phyloP scores from a whole-genome alignment of 1,140 invertebrate species.

The Papilio helenus region DNA sequence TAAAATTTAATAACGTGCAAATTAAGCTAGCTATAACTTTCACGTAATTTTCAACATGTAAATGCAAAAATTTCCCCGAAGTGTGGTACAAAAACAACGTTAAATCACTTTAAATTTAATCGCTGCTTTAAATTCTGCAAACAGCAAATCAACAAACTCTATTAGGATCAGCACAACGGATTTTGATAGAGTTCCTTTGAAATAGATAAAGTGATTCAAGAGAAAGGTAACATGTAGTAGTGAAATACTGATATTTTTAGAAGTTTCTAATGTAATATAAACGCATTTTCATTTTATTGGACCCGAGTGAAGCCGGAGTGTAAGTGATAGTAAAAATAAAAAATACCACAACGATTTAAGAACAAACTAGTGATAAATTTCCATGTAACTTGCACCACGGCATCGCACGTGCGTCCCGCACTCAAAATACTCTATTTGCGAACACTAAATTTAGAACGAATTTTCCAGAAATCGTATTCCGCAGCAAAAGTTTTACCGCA shows the following conservation, averaged over 20 bases:
- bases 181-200: no score
- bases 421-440: slow-evolving; percentile 49
- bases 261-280: no score
- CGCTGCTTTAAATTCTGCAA: no score
- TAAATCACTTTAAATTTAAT: no score
- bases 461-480: slow-evolving; percentile 54
- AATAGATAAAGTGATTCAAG: no score
- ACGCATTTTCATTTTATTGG: no score
- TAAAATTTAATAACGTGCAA: background rate
- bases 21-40: background rate
- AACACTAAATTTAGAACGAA: slow-evolving; percentile 56
- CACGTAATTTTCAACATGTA: slow-evolving; percentile 1
- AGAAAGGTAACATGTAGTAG: no score
- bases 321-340: background rate
- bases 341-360: background rate
- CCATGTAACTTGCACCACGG: slow-evolving; percentile 40
- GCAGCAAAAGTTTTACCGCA: slow-evolving; percentile 50
- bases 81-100: no score
- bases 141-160: no score
- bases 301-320: no score
- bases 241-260: no score
- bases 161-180: no score
- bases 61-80: background rate
- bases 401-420: slow-evolving; percentile 17
- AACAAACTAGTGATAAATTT: slow-evolving; percentile 40